Conservation (phyloP, 92 coral and sea anemone genomes). For the Plumapathes pennacea region DNA sequence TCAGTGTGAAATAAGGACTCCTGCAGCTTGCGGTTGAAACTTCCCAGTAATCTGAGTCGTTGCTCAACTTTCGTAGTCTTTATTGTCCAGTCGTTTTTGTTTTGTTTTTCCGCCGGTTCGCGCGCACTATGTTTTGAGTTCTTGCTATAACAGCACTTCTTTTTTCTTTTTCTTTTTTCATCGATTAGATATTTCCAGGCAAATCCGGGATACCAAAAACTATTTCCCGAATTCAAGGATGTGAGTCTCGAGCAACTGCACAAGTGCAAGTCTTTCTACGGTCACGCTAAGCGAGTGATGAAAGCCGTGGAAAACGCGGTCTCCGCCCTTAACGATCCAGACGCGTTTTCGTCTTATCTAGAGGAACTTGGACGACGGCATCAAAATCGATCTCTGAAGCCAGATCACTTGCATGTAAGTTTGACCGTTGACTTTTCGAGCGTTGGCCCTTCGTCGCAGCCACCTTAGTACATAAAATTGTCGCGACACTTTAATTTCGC, state of each 20-base stretch:
- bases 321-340: slow-evolving; percentile 62
- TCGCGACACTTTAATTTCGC: no score
- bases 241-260: slow-evolving; percentile 51
- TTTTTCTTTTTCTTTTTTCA: no score
- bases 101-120: no score
- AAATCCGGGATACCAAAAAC: slow-evolving; percentile 71
- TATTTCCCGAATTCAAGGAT: slow-evolving; percentile 82
- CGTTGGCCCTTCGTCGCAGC: no score
- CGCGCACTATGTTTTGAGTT: no score
- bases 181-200: slow-evolving; percentile 62
- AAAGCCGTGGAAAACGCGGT: slow-evolving; percentile 89
- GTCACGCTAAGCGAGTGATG: slow-evolving; percentile 85
- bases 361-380: slow-evolving; percentile 90
- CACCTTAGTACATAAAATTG: no score
- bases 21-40: no score
- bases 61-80: no score
- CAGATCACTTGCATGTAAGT: slow-evolving; percentile 74
- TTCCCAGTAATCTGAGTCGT: no score
- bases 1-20: no score
- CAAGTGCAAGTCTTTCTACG: slow-evolving; percentile 57
- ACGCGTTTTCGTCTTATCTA: slow-evolving; percentile 67
- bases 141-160: no score
- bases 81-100: no score
- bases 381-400: slow-evolving; percentile 66
- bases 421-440: not conserved